Base-by-base conservation (phyloP, 37 sponge, comb jelly and placozoan genomes). In the Dysidea cf. avara region DNA sequence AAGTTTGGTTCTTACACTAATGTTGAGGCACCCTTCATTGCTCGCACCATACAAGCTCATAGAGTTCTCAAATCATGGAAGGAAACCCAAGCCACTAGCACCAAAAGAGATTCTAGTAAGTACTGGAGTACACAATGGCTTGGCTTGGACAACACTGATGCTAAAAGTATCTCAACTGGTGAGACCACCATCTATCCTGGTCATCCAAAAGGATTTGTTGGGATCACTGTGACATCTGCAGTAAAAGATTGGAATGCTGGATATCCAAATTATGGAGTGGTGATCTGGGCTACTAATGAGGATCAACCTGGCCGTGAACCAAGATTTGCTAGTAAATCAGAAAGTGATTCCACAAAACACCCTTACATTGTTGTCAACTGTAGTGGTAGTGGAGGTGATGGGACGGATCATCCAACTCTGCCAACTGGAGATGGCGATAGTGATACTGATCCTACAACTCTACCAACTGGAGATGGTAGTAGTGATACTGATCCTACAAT, bases 221-320 rank as follows among this genome's bases (percentile, higher is more conserved):
- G 28, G 18, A 69, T 78, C 40, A 50, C 56, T 36, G 32, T 78
- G 18, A 78, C 69, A 18, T 47, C 39, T 22, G 79, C 79, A 21
- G 43, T 56, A 5, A 72, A 48, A n/a, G 57, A 68, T 38, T 68
- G 79, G 79, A 7, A 29, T 25, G 57, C 21, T 56, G 79, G 69
- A 35, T 60, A 55, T 12, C 51, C 69, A 25, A 78, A 78, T 40
- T 68, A 68, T 78, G 79, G 79, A 30, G 33, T 78, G 31, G n/a
- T 78, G 43, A 26, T 78, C 16, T 25, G 53, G 79, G 79, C 56
- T 17, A 35, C 51, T 21, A 62, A 39, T 62, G 76, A 75, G 53
- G 33, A 75, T 26, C 14, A 21, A 29, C 50, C 17, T 1, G 76
- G 76, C 18, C 25, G 76, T 34, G 76, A 75, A 21, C 31, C 9